A percentile compares a stretch with the other conserved stretches of the same genome.
Conservation (phyloP, 1,140 invertebrate species). For the Ridgeia piscesae region DNA sequence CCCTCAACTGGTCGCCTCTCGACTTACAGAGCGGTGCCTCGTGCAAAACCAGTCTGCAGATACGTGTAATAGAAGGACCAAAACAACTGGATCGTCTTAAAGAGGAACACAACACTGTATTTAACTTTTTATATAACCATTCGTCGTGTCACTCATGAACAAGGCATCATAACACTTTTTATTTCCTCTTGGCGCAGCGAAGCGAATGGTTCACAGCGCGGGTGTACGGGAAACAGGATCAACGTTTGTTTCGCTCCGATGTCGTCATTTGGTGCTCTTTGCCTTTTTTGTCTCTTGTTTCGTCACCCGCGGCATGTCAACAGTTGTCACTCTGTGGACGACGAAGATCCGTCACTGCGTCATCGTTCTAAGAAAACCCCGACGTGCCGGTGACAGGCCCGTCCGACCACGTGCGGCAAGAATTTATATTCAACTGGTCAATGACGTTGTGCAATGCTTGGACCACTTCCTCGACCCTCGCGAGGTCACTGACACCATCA, state of each 20-base stretch:
- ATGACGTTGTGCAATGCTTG: too few relatives aligned
- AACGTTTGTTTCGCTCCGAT: not conserved
- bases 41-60: not conserved
- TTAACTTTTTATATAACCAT: not conserved
- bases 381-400: not conserved
- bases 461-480: too few relatives aligned
- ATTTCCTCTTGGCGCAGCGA: too few relatives aligned
- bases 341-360: not conserved
- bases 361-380: not conserved
- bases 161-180: not conserved
- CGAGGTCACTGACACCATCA: too few relatives aligned
- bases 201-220: too few relatives aligned
- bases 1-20: too few relatives aligned
- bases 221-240: not conserved
- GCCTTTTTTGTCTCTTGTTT: not conserved
- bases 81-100: not conserved
- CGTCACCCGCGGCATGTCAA: not conserved
- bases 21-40: not conserved
- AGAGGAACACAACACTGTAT: not conserved
- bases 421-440: not conserved
- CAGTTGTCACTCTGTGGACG: not conserved
- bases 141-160: not conserved
- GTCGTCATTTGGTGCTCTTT: not conserved
- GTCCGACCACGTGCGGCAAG: not conserved
- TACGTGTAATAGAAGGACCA: not conserved